Conservation (phyloP, 2,797 vertebrate genomes). For the Crocidura indochinensis region DNA sequence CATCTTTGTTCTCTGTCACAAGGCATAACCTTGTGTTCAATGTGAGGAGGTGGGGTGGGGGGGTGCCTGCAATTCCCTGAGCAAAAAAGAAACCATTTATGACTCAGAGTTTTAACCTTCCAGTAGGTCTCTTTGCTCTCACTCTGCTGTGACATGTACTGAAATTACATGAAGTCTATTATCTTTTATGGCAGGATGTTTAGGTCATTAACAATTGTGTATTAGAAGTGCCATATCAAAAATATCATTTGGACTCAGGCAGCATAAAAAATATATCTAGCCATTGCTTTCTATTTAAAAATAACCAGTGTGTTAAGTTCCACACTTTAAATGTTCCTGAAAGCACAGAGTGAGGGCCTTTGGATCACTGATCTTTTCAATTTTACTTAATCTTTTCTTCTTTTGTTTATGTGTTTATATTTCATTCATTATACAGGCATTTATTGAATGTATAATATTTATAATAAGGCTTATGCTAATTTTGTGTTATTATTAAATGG, state of each 20-base stretch:
- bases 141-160: constrained; percentile 39
- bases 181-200: constrained; percentile 54
- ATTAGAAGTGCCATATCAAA: constrained; percentile 58
- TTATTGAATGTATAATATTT: background rate
- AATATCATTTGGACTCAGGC: constrained; percentile 65
- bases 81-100: constrained; percentile 63
- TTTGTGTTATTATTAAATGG: background rate
- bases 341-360: constrained; percentile 5
- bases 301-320: background rate
- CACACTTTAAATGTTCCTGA: constrained; percentile 47
- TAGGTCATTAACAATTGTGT: constrained; percentile 26
- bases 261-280: constrained; percentile 51
- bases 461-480: background rate
- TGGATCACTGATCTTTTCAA: background rate
- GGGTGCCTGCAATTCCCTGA: constrained; percentile 1
- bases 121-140: constrained; percentile 53
- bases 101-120: constrained; percentile 55
- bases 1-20: constrained; percentile 72
- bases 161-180: constrained; percentile 62
- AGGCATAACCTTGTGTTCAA: constrained; percentile 59
- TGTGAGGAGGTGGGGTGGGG: background rate
- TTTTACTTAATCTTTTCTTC: constrained; percentile 42
- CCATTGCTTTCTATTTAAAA: constrained; percentile 42
- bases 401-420: background rate
- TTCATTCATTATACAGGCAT: background rate